These are phyloP conservation scores for Anthopleura sola DNA, from an alignment of 64 coral and sea anemone species.

Conservation along the genomic window DNA sequence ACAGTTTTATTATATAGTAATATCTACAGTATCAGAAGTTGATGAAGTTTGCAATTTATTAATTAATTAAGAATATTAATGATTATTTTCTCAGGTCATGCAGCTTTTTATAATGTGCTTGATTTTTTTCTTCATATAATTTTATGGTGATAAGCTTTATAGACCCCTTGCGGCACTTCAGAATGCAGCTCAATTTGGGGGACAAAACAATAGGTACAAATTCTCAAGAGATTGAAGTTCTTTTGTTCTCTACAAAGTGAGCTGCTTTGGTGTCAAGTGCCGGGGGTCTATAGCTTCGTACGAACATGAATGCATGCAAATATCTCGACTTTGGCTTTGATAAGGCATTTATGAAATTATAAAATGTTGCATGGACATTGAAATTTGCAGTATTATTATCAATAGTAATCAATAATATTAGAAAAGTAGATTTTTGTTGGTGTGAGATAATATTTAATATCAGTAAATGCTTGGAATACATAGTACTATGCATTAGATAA, in stretches of 20 bases:
- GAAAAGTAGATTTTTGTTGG: background rate
- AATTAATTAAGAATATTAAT: background rate
- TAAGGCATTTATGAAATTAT: background rate
- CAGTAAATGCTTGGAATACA: background rate
- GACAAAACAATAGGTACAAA: no score
- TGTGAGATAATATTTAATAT: background rate
- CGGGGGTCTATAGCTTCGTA: background rate
- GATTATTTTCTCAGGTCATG: background rate
- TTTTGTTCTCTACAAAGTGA: no score
- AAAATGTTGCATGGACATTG: background rate
- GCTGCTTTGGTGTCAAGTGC: no score
- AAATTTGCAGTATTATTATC: background rate
- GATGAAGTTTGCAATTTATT: background rate
- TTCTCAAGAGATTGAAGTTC: no score
- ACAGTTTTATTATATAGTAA: background rate
- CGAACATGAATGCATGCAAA: background rate
- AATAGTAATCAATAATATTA: background rate
- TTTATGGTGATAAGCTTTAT: no score
- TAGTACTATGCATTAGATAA: background rate
- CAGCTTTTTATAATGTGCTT: background rate
- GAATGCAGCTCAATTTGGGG: no score
- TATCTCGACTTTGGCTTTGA: background rate
- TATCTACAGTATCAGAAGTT: background rate
- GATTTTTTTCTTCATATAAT: no score
- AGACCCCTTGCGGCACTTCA: no score